Evolutionary conservation across 1,140 invertebrate genomes (phyloP).

Genomic region (Drosophila pachea): DNA sequence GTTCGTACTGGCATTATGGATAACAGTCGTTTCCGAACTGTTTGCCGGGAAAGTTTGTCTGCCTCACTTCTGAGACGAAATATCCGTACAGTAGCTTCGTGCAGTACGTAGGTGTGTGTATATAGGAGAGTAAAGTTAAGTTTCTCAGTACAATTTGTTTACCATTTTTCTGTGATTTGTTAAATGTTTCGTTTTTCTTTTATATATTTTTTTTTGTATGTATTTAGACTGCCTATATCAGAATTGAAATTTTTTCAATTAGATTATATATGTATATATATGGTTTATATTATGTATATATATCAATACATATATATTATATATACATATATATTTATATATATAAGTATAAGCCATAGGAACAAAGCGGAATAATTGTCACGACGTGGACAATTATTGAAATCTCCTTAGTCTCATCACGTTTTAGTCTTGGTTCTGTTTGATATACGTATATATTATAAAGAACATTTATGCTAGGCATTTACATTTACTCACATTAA

Average conservation of each 20-base stretch:
- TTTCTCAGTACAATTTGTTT: slow-evolving; percentile 18
- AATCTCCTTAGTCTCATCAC: slow-evolving; percentile 31
- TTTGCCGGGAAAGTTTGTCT: slow-evolving; percentile 99
- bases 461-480: slow-evolving; percentile 1
- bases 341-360: background rate
- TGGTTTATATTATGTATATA: slow-evolving; percentile 3
- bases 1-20: slow-evolving; percentile 96
- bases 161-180: slow-evolving; percentile 41
- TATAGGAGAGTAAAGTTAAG: slow-evolving; percentile 18
- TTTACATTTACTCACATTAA: slow-evolving; percentile 5
- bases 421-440: slow-evolving; percentile 2
- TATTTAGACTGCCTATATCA: slow-evolving; percentile 15
- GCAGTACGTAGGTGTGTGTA: slow-evolving; percentile 5
- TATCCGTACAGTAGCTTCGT: background rate
- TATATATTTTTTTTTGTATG: background rate
- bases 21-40: slow-evolving; percentile 96
- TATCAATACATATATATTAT: slow-evolving; percentile 6
- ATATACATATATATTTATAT: slow-evolving; percentile 2
- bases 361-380: slow-evolving; percentile 5
- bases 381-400: slow-evolving; percentile 1
- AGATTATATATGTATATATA: slow-evolving; percentile 1
- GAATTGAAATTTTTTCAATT: slow-evolving; percentile 8
- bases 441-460: slow-evolving; percentile 6
- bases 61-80: slow-evolving; percentile 88
- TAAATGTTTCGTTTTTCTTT: slow-evolving; percentile 54